Conservation (phyloP, 2,113 vertebrate species). For the Gallinago undulata region DNA sequence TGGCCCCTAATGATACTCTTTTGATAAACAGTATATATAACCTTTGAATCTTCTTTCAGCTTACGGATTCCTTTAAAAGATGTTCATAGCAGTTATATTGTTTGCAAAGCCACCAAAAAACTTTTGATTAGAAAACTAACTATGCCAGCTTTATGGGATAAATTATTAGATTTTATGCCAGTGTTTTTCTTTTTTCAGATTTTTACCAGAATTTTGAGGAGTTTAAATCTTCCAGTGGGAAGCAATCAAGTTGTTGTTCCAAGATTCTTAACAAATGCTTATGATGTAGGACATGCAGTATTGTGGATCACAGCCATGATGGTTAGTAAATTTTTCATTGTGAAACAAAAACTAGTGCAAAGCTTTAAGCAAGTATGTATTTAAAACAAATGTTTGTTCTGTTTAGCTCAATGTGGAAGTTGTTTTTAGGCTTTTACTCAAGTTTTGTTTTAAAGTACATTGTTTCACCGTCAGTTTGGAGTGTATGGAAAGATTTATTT, state of each 20-base stretch:
- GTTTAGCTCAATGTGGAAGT: not conserved
- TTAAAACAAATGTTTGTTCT: not conserved
- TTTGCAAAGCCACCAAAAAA: not conserved
- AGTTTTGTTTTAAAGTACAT: not conserved
- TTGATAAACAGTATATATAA: not conserved
- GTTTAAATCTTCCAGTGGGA: conserved; percentile 96
- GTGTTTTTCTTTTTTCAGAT: conserved; percentile 74
- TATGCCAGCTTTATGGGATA: not conserved
- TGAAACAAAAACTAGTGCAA: not conserved
- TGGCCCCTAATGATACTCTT: not conserved
- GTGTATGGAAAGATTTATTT: not conserved
- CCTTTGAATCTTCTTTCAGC: not conserved
- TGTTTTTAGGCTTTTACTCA: not conserved
- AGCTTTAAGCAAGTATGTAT: not conserved
- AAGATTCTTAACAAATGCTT: conserved; percentile 91
- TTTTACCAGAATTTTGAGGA: conserved; percentile 95
- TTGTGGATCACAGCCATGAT: conserved; percentile 97
- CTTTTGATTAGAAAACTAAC: not conserved
- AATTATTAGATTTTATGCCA: not conserved
- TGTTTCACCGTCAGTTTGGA: not conserved
- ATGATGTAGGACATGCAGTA: conserved; percentile 94
- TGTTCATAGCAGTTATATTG: not conserved
- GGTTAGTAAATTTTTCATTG: conserved; percentile 74
- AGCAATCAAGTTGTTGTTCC: conserved; percentile 94
- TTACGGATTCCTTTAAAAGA: not conserved